A percentile compares a stretch with the other conserved stretches of the same genome.
These are phyloP conservation scores for Charina bottae DNA, from an alignment of 2,113 vertebrate genomes.

Conservation along the genomic window DNA sequence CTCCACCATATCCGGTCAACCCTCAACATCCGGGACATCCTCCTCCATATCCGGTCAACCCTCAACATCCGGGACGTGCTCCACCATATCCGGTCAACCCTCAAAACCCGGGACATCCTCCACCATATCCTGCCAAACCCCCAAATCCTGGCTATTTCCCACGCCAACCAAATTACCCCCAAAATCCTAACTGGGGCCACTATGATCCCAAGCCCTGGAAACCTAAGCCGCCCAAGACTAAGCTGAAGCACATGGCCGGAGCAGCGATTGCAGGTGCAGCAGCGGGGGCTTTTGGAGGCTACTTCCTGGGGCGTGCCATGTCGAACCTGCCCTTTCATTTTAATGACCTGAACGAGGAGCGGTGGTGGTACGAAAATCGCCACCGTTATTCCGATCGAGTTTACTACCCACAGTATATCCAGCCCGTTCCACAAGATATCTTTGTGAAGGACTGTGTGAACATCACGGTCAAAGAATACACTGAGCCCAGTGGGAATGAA, in stretches of 20 bases:
- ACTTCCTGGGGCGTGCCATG: conserved; percentile 67
- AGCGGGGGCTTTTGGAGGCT: conserved; percentile 61
- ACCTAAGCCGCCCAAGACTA: conserved; percentile 68
- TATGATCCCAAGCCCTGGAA: conserved; percentile 62
- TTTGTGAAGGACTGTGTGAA: conserved; percentile 71
- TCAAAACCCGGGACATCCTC: background rate
- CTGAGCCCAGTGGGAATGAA: conserved; percentile 63
- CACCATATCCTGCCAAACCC: background rate
- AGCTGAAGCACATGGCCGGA: conserved; percentile 60
- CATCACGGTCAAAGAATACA: conserved; percentile 65
- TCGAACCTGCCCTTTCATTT: conserved; percentile 62
- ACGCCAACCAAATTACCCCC: background rate
- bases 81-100: background rate
- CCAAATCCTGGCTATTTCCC: background rate
- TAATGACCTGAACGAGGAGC: conserved; percentile 58
- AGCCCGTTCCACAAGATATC: conserved; percentile 56
- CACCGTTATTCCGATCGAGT: conserved; percentile 70
- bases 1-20: background rate
- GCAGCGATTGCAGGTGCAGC: conserved; percentile 55
- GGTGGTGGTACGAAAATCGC: conserved; percentile 67
- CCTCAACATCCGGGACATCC: background rate
- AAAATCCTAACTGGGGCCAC: conserved; percentile 12
- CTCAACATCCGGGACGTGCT: background rate
- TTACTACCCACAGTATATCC: conserved; percentile 57
- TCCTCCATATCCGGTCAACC: background rate